A percentile compares a stretch with the other conserved stretches of the same genome.
phyloP scores from a whole-genome alignment of 2,797 vertebrate species.

The Synaphobranchus kaupii region DNA sequence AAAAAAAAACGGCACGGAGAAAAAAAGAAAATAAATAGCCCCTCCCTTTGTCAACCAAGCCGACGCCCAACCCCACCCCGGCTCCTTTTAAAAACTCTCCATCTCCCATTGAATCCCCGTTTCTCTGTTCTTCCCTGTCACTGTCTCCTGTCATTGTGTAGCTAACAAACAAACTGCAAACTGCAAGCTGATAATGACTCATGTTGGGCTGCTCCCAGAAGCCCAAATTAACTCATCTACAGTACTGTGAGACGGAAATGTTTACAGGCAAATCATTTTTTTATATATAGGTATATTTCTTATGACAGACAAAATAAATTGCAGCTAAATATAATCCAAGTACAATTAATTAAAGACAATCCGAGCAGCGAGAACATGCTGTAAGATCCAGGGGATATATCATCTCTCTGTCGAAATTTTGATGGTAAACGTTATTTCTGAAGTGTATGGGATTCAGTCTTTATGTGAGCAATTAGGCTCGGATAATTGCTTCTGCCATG shows the following conservation, averaged over 20 bases:
- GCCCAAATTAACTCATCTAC: neutral
- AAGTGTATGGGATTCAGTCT: neutral
- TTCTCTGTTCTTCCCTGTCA: neutral
- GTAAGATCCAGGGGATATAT: neutral
- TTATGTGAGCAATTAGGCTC: neutral
- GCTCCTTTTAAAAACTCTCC: neutral
- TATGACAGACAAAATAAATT: neutral
- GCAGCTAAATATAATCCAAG: neutral
- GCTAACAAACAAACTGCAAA: neutral
- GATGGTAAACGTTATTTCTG: neutral
- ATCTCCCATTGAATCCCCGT: neutral
- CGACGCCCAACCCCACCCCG: too few relatives aligned
- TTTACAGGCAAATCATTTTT: neutral
- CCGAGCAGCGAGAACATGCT: neutral
- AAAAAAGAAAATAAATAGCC: neutral
- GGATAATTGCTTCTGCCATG: neutral
- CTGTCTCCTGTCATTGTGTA: neutral
- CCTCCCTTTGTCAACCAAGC: neutral
- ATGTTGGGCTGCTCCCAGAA: neutral
- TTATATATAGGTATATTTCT: neutral
- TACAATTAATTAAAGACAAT: neutral
- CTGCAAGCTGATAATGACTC: neutral
- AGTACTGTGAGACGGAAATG: neutral
- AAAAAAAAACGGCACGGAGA: neutral
- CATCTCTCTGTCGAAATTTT: neutral